Evolutionary conservation across 2,888 invertebrate genomes (phyloP), one percentile per base, ranked within the genome.

Genomic region (Sipunculus nudus): DNA sequence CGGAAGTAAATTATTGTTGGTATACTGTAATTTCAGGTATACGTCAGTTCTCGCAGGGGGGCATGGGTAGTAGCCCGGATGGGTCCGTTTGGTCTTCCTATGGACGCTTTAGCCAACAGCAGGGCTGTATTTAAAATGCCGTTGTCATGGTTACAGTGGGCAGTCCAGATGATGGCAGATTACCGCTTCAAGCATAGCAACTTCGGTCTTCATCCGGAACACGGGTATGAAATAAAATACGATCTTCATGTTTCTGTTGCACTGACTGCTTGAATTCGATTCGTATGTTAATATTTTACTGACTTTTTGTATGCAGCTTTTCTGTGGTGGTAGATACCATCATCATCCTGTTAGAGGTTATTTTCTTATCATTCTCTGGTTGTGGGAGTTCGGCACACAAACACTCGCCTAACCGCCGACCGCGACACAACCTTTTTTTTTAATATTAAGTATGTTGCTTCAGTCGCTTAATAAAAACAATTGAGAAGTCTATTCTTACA

Each of bases 11-110:
- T 43, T 16, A 16, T 25, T 47, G 6, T 28, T 10, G 8, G 6
- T 47, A 13, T 43, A 6, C 5, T 47, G 3, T 50, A 4, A 1
- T 48, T 55, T 38, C 61, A 83, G 82, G 85, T 85, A 1, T 85
- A 82, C 61, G 61, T 86, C 39, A 82, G 84, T 25, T 85, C 86
- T 0, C 75, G 86, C 0, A 71, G 85, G 23, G 86, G 86, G 3
- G 82, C 85, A 8, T 86, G 86, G 86, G 76, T 86, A 10, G 77
- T 85, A 40, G 80, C 83, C 61, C 76, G 85, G 19, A 81, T 85
- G 45, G 80, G 81, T 13, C 78, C 83, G 49, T 75, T 76, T 65
- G 85, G 85, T 10, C 65, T 79, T 29, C 85, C 85, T 0, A 75
- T 78, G 4, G 84, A 84, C 62, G 75, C 76, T 43, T 55, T 81